Evolutionary conservation across 2,888 invertebrate species (phyloP).

Genomic region (Limnephilus rhombicus): DNA sequence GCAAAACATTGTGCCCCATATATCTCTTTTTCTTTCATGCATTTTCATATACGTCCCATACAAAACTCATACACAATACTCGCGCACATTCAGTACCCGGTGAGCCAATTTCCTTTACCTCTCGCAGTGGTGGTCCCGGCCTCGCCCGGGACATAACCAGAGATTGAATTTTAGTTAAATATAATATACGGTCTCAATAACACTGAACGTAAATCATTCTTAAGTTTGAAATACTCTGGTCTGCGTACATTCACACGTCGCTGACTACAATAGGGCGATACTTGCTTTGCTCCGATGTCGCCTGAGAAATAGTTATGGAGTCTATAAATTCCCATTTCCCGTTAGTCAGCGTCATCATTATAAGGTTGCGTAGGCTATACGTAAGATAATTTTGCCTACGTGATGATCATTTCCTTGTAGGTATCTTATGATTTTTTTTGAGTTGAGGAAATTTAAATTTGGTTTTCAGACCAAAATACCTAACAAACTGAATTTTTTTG

Average conservation of each 20-base stretch:
- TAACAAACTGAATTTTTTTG: too few relatives aligned
- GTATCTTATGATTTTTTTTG: too few relatives aligned
- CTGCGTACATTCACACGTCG: constrained; percentile 30
- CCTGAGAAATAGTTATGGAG: constrained; percentile 10
- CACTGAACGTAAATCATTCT: constrained; percentile 60
- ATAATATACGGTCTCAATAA: constrained; percentile 62
- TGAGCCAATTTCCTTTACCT: constrained; percentile 26
- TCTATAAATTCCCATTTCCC: background rate
- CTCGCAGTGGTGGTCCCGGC: constrained; percentile 19
- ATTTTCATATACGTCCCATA: constrained; percentile 4
- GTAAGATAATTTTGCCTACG: background rate
- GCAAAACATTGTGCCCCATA: constrained; percentile 27
- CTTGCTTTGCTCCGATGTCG: background rate
- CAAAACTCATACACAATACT: background rate
- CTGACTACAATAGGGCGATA: constrained; percentile 35
- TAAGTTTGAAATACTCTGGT: constrained; percentile 47
- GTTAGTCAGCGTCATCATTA: background rate
- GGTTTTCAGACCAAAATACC: too few relatives aligned
- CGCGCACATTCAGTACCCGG: background rate
- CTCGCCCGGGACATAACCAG: constrained; percentile 31
- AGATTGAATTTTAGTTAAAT: constrained; percentile 64
- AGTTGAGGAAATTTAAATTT: too few relatives aligned
- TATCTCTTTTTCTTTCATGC: constrained; percentile 3
- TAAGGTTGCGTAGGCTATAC: background rate
- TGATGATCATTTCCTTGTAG: background rate